A percentile compares a stretch with the other conserved stretches of the same genome.
phyloP scores from a whole-genome alignment of 2,113 vertebrate genomes.

The Acrocephalus kingi region DNA sequence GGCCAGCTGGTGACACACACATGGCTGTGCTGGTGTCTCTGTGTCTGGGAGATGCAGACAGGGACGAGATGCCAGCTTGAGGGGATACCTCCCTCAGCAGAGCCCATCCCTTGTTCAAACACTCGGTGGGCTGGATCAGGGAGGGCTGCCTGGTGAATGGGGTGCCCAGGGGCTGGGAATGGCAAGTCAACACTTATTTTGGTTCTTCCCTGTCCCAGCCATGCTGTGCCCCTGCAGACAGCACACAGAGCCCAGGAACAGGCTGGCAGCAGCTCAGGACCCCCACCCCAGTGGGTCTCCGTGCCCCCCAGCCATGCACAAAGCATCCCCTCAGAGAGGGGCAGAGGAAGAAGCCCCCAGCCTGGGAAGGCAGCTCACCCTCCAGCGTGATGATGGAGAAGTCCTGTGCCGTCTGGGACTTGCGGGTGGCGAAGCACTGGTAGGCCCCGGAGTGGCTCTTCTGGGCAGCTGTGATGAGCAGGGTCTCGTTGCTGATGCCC shows the following conservation, averaged over 20 bases:
- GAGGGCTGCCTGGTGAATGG: not conserved
- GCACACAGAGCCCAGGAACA: too few relatives aligned
- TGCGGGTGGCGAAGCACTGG: constrained; percentile 96
- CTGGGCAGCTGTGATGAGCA: constrained; percentile 94
- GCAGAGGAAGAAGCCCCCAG: not conserved
- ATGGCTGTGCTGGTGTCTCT: fast-evolving
- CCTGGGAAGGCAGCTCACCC: constrained; percentile 73
- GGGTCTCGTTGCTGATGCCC: constrained; percentile 93
- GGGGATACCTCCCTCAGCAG: not conserved
- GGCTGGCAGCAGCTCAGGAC: not conserved
- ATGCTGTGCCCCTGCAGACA: fast-evolving
- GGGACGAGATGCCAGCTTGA: fast-evolving
- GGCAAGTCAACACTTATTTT: not conserved
- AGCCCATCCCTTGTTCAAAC: not conserved
- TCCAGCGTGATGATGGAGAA: constrained; percentile 94
- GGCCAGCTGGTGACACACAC: fast-evolving
- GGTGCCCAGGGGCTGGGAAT: not conserved
- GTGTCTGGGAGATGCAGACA: not conserved
- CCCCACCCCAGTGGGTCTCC: fast-evolving
- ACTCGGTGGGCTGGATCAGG: fast-evolving
- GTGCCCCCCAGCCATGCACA: not conserved
- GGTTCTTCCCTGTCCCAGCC: fast-evolving
- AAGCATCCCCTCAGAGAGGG: not conserved
- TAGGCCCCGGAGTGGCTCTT: constrained; percentile 97
- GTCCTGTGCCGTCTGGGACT: constrained; percentile 92